Base-by-base conservation (phyloP, 2,797 vertebrate genomes). In the Urophycis tenuis region DNA sequence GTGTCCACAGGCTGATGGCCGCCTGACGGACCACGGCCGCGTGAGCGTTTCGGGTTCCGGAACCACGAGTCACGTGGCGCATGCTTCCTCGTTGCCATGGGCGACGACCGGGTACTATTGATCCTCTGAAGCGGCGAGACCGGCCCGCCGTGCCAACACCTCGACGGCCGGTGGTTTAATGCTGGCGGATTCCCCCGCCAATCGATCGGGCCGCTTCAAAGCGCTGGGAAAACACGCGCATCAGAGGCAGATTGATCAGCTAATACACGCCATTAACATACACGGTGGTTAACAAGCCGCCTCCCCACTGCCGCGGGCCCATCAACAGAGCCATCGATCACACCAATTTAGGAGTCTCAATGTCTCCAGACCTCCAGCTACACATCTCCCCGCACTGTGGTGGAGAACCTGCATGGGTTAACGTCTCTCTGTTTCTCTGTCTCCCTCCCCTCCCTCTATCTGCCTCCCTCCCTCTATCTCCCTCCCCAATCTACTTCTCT, bases 201-300 rank as follows among this genome's bases (percentile, higher is more conserved):
- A 93, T 93, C 90, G 84, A 93, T 91, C 87, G 30, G 4, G 85
- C 83, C 73, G 88, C 91, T 92, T 93, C 91, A 93, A 93, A 93
- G 92, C 81, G 81, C 86, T 87, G 88, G 87, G 88, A 91, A 91
- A 92, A 88, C 35, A 74, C 88, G 80, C 73, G 86, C 83, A 87
- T 91, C 89, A 87, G 81, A 17, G 89, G 89, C 75, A 81, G 84
- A 93, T 94, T 91, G 92, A 93, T 93, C 90, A 92, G 80, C 84
- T 92, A 92, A 92, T 91, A 86, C 91, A 87, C 89, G 88, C 92
- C 90, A 92, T 93, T 92, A 93, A 90, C 91, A 92, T 91, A 92
- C 92, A 93, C 85, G 88, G 80, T 93, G 92, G 92, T 93, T 93
- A 93, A 92, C 92, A 93, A 93, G 87, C 85, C 74, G 82, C 87